Conservation (phyloP, 1,140 invertebrate species). For the Paramacrobiotus metropolitanus region DNA sequence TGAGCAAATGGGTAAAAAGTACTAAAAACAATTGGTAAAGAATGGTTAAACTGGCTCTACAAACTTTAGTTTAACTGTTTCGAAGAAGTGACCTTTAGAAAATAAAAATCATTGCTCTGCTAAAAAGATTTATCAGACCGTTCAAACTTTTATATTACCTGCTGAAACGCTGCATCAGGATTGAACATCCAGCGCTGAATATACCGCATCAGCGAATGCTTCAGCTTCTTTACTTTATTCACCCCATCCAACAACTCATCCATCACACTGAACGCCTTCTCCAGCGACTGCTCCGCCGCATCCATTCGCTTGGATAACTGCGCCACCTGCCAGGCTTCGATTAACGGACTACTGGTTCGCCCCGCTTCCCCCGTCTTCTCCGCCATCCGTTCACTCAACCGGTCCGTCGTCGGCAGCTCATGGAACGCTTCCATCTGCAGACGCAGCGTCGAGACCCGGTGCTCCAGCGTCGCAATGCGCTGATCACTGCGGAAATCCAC, state of each 20-base stretch:
- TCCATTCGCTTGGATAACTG: background rate
- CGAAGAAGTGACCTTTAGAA: too few relatives aligned
- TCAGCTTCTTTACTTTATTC: background rate
- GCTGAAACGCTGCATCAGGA: background rate
- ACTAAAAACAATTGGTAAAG: background rate
- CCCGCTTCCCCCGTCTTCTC: background rate
- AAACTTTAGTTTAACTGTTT: too few relatives aligned
- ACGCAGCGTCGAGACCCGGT: background rate
- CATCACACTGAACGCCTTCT: background rate
- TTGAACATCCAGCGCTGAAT: background rate
- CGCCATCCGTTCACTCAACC: background rate
- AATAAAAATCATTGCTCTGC: too few relatives aligned
- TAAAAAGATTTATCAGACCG: too few relatives aligned
- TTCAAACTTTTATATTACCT: background rate
- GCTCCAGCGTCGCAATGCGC: background rate
- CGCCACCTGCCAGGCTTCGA: background rate
- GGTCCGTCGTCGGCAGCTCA: background rate
- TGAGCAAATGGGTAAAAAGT: too few relatives aligned
- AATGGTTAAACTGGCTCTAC: background rate
- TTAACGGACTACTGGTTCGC: background rate
- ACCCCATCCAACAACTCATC: background rate
- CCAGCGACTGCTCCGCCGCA: background rate
- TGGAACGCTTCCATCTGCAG: background rate
- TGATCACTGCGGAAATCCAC: background rate
- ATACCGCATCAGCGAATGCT: background rate